These are phyloP conservation scores for Bursaphelenchus okinawaensis DNA, from an alignment of 2,888 invertebrate species.

Conservation along the genomic window DNA sequence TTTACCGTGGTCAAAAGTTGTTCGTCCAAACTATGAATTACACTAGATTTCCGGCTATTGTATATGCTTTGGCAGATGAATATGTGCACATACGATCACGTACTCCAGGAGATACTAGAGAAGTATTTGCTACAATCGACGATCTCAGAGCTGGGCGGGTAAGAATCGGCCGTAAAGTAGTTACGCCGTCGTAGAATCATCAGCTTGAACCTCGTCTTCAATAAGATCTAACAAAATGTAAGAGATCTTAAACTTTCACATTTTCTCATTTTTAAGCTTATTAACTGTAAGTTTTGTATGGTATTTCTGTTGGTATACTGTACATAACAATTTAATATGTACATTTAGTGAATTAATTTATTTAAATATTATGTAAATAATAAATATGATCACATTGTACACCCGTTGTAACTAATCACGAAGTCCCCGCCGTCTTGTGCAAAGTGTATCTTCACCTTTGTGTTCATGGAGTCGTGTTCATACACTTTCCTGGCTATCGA, in stretches of 20 bases:
- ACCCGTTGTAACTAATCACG: conserved; percentile 19
- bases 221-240: neutral
- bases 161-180: conserved; percentile 12
- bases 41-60: conserved; percentile 10
- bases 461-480: conserved; percentile 7
- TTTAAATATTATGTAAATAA: no score
- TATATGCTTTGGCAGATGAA: conserved; percentile 6
- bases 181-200: no score
- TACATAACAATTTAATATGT: neutral
- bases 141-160: conserved; percentile 11
- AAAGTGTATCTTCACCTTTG: conserved; percentile 7
- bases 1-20: conserved; percentile 5
- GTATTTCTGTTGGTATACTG: neutral
- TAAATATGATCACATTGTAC: conserved; percentile 22
- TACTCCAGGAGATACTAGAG: conserved; percentile 6
- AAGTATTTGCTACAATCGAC: conserved; percentile 15
- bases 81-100: neutral
- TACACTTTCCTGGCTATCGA: conserved; percentile 9
- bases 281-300: neutral
- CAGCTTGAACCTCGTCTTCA: neutral
- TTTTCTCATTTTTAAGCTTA: neutral
- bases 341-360: neutral
- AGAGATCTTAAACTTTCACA: neutral
- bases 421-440: conserved; percentile 15
- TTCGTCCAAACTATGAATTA: conserved; percentile 14